Conservation (phyloP, 2,888 invertebrate genomes). For the Morpho deidamia region DNA sequence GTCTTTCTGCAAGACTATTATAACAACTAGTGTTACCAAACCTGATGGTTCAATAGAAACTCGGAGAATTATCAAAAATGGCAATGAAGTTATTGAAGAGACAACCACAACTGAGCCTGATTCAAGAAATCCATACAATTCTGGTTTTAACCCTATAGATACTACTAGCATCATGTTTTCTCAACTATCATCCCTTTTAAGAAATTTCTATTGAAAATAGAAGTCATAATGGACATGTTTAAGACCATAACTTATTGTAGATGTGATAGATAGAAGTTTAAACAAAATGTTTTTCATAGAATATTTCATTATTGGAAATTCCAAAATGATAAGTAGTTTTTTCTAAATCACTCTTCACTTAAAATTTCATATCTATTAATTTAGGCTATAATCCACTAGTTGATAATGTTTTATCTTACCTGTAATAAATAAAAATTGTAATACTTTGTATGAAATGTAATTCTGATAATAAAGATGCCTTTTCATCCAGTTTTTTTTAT, state of each 20-base stretch:
- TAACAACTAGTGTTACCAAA: constrained; percentile 64
- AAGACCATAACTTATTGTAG: constrained; percentile 12
- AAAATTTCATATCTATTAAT: not conserved
- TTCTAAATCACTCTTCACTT: not conserved
- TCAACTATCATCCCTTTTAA: constrained; percentile 54
- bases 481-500: not conserved
- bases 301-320: no score
- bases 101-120: constrained; percentile 31
- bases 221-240: not conserved
- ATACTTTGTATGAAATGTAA: not conserved
- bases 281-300: not conserved
- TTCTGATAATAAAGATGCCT: not conserved
- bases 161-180: constrained; percentile 44
- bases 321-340: not conserved
- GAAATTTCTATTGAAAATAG: constrained; percentile 48
- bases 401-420: not conserved
- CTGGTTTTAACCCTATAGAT: constrained; percentile 42
- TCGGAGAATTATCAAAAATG: constrained; percentile 58
- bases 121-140: constrained; percentile 30
- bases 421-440: not conserved
- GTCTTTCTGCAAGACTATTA: constrained; percentile 63
- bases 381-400: not conserved
- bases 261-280: constrained; percentile 19
- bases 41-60: constrained; percentile 65
- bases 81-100: constrained; percentile 61